Evolutionary conservation across 2,113 vertebrate species (phyloP).

Genomic region (Zapornia atra): DNA sequence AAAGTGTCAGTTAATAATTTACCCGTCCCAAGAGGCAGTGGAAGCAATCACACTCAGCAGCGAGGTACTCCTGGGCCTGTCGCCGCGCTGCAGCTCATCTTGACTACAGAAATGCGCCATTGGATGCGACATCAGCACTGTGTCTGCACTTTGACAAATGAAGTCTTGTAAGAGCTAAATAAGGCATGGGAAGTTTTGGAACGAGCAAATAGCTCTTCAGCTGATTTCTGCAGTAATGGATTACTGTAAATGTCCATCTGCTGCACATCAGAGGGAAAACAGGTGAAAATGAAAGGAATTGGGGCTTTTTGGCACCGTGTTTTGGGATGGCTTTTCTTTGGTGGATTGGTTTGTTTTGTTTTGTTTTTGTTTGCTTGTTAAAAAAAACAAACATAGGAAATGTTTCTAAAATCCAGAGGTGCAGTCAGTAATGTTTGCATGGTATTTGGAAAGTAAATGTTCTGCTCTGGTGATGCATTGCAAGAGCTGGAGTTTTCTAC

Average conservation of each 20-base stretch:
- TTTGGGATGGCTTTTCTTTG: not conserved
- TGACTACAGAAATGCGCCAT: constrained; percentile 15
- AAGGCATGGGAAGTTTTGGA: constrained; percentile 65
- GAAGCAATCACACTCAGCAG: constrained; percentile 65
- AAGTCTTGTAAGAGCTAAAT: constrained; percentile 67
- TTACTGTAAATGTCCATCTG: constrained; percentile 58
- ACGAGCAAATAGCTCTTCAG: constrained; percentile 56
- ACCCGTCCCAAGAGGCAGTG: constrained; percentile 64
- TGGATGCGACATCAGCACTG: constrained; percentile 65
- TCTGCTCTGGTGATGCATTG: constrained; percentile 61
- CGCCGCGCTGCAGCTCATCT: constrained; percentile 32
- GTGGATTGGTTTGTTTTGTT: not conserved
- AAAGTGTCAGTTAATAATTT: constrained; percentile 81
- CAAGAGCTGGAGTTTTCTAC: not conserved
- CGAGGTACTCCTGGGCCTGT: constrained; percentile 40
- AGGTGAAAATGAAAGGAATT: constrained; percentile 12
- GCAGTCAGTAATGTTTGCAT: not conserved
- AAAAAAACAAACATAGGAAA: not conserved
- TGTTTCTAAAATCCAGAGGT: constrained; percentile 26
- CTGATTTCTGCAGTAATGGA: constrained; percentile 62
- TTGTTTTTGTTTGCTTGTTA: no score
- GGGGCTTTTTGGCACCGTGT: not conserved
- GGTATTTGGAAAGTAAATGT: constrained; percentile 43
- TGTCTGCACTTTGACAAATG: constrained; percentile 71
- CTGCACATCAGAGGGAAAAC: constrained; percentile 10